Percentiles rank a stretch among this genome's conserved stretches.
Conservation (phyloP, 2,113 vertebrate species). For the Serilophus lunatus region DNA sequence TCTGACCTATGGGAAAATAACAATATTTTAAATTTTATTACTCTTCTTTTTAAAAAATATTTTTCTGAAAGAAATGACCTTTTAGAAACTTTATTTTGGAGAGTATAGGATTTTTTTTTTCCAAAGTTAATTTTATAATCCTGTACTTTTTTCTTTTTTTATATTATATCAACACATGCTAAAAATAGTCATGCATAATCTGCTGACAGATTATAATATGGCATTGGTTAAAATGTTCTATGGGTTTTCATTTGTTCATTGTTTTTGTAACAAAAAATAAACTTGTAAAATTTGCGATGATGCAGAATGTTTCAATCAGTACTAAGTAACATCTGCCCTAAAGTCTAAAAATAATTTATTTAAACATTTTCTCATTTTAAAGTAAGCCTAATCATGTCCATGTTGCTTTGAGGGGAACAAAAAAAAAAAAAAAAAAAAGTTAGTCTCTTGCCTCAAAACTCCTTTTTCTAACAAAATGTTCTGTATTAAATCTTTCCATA, state of each 20-base stretch:
- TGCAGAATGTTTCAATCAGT: constrained; percentile 48
- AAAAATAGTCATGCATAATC: constrained; percentile 30
- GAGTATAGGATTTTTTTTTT: background rate
- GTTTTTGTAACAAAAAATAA: constrained; percentile 49
- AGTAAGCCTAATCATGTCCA: constrained; percentile 17
- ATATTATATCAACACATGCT: background rate
- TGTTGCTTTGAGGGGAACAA: background rate
- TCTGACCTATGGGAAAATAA: background rate
- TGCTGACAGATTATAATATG: constrained; percentile 47
- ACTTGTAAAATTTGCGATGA: constrained; percentile 41
- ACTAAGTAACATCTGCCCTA: constrained; percentile 25
- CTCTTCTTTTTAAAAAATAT: background rate
- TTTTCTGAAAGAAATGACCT: accelerated
- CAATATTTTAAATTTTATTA: background rate
- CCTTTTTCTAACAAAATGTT: background rate
- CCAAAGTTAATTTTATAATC: background rate
- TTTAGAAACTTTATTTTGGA: background rate
- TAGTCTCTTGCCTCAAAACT: background rate
- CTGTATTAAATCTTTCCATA: background rate
- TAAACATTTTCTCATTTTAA: background rate
- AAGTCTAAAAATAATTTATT: constrained; percentile 54
- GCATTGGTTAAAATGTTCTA: constrained; percentile 34
- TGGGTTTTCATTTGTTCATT: constrained; percentile 47
- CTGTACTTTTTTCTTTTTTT: background rate
- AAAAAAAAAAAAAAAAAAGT: background rate